These are phyloP conservation scores for Himalopsyche anomala DNA, from an alignment of 2,888 invertebrate genomes.

Conservation along the genomic window DNA sequence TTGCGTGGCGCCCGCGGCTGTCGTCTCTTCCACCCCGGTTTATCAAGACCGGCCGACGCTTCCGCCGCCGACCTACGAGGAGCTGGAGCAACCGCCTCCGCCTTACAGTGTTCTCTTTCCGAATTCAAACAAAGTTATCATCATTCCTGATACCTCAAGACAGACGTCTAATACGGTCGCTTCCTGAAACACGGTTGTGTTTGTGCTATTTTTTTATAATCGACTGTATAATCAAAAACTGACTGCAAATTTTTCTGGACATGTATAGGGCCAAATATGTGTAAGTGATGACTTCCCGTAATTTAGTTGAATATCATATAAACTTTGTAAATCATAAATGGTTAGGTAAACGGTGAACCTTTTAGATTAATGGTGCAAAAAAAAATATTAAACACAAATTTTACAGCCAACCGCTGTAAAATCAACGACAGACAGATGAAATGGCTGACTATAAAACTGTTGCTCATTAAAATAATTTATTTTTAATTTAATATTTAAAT, in stretches of 20 bases:
- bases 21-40: slow-evolving; percentile 68
- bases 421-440: too few relatives aligned
- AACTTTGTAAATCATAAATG: too few relatives aligned
- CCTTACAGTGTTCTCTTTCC: slow-evolving; percentile 83
- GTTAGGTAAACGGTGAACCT: too few relatives aligned
- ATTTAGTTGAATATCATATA: too few relatives aligned
- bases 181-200: slow-evolving; percentile 2
- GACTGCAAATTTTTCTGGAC: not conserved
- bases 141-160: slow-evolving; percentile 22
- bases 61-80: slow-evolving; percentile 81
- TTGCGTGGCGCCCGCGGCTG: slow-evolving; percentile 70
- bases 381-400: too few relatives aligned
- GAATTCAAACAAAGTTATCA: slow-evolving; percentile 64
- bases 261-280: too few relatives aligned
- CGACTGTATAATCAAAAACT: not conserved
- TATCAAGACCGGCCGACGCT: slow-evolving; percentile 73
- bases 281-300: too few relatives aligned
- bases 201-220: not conserved
- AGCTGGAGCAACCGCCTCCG: slow-evolving; percentile 79
- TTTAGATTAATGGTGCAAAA: too few relatives aligned
- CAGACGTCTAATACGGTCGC: not conserved
- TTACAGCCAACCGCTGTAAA: too few relatives aligned
- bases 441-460: too few relatives aligned
- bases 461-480: too few relatives aligned
- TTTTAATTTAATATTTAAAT: too few relatives aligned